Percentiles rank a stretch among this genome's conserved stretches.
These are phyloP conservation scores for Corbicula japonica DNA, from an alignment of 2,888 invertebrate genomes.

Conservation along the genomic window DNA sequence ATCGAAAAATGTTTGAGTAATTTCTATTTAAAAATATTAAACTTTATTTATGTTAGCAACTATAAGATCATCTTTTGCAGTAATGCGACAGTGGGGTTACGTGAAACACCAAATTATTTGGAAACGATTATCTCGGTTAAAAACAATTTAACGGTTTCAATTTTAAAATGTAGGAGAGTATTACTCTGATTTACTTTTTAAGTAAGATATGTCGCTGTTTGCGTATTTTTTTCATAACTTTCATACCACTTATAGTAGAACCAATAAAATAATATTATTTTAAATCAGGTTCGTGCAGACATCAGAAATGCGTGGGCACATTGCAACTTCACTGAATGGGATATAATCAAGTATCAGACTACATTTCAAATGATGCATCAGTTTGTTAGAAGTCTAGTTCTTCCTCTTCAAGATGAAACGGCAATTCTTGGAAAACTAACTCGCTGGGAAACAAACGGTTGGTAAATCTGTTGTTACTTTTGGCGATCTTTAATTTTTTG, in stretches of 20 bases:
- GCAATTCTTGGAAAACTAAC: neutral
- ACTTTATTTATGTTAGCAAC: too few relatives aligned
- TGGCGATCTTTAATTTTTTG: neutral
- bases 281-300: neutral
- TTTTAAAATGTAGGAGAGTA: neutral
- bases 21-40: too few relatives aligned
- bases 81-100: too few relatives aligned
- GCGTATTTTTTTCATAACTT: neutral
- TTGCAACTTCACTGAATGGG: constrained; percentile 31
- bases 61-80: too few relatives aligned
- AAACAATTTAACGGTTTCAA: too few relatives aligned
- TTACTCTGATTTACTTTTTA: neutral
- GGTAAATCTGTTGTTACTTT: neutral
- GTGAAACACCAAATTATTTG: too few relatives aligned
- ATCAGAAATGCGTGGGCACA: constrained; percentile 31
- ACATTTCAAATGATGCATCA: constrained; percentile 30
- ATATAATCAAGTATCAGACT: constrained; percentile 12
- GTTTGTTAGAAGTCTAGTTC: constrained; percentile 14
- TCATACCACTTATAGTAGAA: neutral
- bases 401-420: constrained; percentile 2
- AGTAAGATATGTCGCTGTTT: neutral
- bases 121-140: too few relatives aligned
- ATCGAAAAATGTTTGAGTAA: too few relatives aligned
- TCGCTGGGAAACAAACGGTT: constrained; percentile 22
- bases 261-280: neutral